Evolutionary conservation across 2,888 invertebrate species (phyloP), one percentile per base, ranked within the genome.

Genomic region (Caenorhabditis sp.): DNA sequence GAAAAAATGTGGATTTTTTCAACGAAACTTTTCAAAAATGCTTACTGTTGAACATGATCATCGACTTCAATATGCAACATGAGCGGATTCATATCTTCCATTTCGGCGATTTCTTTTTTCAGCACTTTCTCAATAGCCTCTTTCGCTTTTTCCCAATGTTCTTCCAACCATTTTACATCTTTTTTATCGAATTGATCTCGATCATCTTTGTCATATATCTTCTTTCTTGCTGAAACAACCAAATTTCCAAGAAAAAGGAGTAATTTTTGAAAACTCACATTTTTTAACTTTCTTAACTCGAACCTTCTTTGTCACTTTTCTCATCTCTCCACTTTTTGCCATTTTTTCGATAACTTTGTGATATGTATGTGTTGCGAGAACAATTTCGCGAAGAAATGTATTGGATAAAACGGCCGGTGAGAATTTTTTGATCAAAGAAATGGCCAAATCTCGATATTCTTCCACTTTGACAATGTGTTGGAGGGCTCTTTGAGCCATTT

Each of bases 351-450:
- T 81, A 86, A 90, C 88, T 74, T 88, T 88, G 64, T 89, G 68
- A 69, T 89, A 90, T 61, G 89, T 83, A 76, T 90, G 90, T 5
- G 88, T 89, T 17, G 89, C 86, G 51, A 89, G 88, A 3, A 89
- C 82, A 57, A 90, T 81, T 75, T 90, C 90, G 12, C 79, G 67
- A 12, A 85, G 71, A 66, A 84, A 82, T 31, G 71, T 83, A 70
- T 81, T 89, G 92, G 94, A 92, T 92, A 70, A 95, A 93, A 92
- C 94, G 93, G 90, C 93, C 93, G 81, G 83, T 64, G 72, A 77
- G 62, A 84, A 78, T 54, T 69, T 71, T 31, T 67, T 70, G 60
- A 85, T 65, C 26, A 82, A 66, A 0, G 63, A 57, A 50, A 66
- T 65, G 12, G 77, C 68, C 26, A 86, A 66, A 24, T 86, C 85